phyloP scores from a whole-genome alignment of 2,888 invertebrate species.

The Noctua pronuba region DNA sequence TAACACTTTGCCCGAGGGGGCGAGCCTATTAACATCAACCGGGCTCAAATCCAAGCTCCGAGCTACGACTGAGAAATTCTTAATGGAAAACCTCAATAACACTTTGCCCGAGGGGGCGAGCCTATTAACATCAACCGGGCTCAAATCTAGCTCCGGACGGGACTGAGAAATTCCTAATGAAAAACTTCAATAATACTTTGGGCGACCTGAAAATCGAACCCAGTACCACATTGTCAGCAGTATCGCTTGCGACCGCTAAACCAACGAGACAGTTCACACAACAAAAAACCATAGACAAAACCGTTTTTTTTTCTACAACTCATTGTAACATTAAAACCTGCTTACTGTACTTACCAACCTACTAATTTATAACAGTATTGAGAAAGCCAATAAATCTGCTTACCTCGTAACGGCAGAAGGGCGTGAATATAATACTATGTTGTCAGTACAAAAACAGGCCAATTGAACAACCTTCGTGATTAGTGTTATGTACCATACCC shows the following conservation, averaged over 20 bases:
- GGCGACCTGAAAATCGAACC: too few species aligned
- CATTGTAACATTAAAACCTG: background rate
- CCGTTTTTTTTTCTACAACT: background rate
- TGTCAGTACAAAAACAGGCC: constrained; percentile 30
- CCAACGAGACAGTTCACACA: background rate
- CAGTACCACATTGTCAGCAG: background rate
- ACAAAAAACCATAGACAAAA: background rate
- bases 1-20: too few species aligned
- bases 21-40: too few species aligned
- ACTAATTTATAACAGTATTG: constrained; percentile 20
- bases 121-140: too few species aligned
- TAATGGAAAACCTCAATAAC: too few species aligned
- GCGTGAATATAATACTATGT: constrained; percentile 44
- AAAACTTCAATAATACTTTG: too few species aligned
- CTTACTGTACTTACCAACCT: background rate
- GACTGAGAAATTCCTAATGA: too few species aligned
- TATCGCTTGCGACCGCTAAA: background rate
- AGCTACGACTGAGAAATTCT: too few species aligned
- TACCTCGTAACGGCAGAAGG: constrained; percentile 36
- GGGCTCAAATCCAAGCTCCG: too few species aligned
- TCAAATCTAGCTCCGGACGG: too few species aligned
- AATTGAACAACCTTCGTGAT: constrained; percentile 14
- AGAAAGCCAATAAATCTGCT: constrained; percentile 36
- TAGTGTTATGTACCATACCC: background rate
- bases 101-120: too few species aligned